Base-by-base conservation (phyloP, 2,888 invertebrate species). In the Tenthredo scrophulariae region DNA sequence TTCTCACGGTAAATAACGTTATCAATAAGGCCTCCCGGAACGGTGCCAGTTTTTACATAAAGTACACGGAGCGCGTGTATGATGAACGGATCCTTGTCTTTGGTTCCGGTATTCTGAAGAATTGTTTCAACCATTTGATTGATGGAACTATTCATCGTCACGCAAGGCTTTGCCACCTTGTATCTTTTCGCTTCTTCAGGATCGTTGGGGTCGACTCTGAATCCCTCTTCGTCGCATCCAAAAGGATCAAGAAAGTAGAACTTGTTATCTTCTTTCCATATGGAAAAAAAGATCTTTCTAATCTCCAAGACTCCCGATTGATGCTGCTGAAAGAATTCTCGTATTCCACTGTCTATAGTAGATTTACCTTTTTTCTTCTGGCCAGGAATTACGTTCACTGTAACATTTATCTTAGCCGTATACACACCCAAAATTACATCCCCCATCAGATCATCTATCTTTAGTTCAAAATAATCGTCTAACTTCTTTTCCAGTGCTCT, bases 241-340 rank as follows among this genome's bases (percentile, higher is more conserved):
- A 91, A 92, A 0, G 93, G 93, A 86, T 93, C 93, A 13, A 93
- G 85, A 10, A 91, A 89, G 40, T 92, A 93, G 46, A 90, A 93
- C 40, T 91, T 92, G 1, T 89, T 87, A 1, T 89, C 88, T n/a
- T 91, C 91, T 33, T 88, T 91, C 93, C 93, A 93, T 13, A 93
- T 88, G 0, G 91, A 91, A 37, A 92, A 93, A 70, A 89, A 92
- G 0, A 80, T 87, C 5, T 91, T 90, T 29, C 91, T 91, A 0
- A 92, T 87, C 82, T 93, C 93, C 0, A 93, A 79, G 13, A 93
- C 85, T 0, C 92, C 93, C 1, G 77, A 72, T 0, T 77, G 50
- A 2, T 91, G 85, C 0, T 33, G 82, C 3, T 87, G 80, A 84
- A 93, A 93, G 84, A 92, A 93, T 2, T 90, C 88, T 0, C 90